Evolutionary conservation across 2,797 vertebrate species (phyloP).

Genomic region (Melanotaenia nigrans): DNA sequence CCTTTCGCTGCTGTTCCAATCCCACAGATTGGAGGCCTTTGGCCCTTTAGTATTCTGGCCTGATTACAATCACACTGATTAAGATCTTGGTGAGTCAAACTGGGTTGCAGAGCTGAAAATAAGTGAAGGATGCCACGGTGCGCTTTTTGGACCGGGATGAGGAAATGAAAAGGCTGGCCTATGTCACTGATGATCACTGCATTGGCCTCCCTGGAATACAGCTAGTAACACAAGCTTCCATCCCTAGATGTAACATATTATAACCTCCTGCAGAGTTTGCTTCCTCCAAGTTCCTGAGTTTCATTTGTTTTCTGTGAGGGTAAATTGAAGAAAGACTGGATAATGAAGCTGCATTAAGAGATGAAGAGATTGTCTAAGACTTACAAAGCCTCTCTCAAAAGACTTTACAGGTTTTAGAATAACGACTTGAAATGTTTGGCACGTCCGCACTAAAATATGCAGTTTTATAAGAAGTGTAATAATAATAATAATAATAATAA

Average conservation of each 20-base stretch:
- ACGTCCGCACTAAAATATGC: constrained; percentile 88
- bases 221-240: constrained; percentile 81
- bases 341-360: constrained; percentile 86
- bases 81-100: constrained; percentile 92
- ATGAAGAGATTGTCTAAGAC: constrained; percentile 97
- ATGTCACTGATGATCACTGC: constrained; percentile 87
- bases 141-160: constrained; percentile 74
- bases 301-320: constrained; percentile 84
- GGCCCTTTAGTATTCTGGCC: constrained; percentile 95
- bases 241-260: constrained; percentile 81
- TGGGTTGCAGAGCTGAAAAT: constrained; percentile 78
- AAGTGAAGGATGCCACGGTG: constrained; percentile 82
- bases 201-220: constrained; percentile 80
- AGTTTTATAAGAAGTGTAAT: constrained; percentile 62
- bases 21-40: constrained; percentile 90
- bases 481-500: constrained; percentile 28
- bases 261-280: constrained; percentile 80
- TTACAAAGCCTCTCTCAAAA: constrained; percentile 90
- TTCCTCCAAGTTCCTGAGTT: constrained; percentile 94
- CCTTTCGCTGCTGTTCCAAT: constrained; percentile 84
- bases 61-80: constrained; percentile 94
- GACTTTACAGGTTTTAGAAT: constrained; percentile 88
- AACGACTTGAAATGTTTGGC: constrained; percentile 92
- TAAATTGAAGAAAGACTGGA: constrained; percentile 78
- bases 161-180: constrained; percentile 75